Evolutionary conservation across 1,140 invertebrate species (phyloP).

Genomic region (Penaeus japonicus): DNA sequence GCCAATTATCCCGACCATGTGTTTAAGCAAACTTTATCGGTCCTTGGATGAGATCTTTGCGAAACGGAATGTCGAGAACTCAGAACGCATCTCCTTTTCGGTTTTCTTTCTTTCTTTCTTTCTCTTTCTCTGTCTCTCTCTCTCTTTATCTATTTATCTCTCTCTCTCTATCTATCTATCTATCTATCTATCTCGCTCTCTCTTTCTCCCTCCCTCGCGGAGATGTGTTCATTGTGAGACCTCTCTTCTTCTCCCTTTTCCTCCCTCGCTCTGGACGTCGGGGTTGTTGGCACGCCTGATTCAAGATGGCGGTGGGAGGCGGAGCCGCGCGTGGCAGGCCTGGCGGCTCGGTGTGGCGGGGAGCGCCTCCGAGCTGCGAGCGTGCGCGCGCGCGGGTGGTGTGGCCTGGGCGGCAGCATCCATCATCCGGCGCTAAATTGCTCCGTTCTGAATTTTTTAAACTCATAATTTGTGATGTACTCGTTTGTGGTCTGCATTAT

Average conservation of each 20-base stretch:
- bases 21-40: too few relatives aligned
- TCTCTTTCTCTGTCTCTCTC: too few relatives aligned
- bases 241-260: background rate
- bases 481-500: constrained; percentile 9
- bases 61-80: background rate
- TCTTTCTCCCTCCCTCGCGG: background rate
- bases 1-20: too few relatives aligned
- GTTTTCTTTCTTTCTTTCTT: too few relatives aligned
- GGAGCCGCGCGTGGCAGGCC: background rate
- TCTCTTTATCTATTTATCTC: too few relatives aligned
- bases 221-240: background rate
- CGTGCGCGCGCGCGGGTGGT: constrained; percentile 15
- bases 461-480: constrained; percentile 24
- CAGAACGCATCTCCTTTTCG: too few relatives aligned
- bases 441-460: constrained; percentile 39
- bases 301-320: constrained; percentile 35
- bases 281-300: constrained; percentile 22
- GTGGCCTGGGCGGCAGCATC: constrained; percentile 1
- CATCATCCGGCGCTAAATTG: constrained; percentile 38
- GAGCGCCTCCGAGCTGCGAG: background rate
- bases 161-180: too few relatives aligned
- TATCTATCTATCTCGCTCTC: background rate
- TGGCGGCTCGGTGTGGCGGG: background rate
- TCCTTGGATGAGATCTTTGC: background rate
- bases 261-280: background rate